Percentiles rank a stretch among this genome's conserved stretches.
Conservation (phyloP, 1,140 invertebrate species). For the Magallana ariakensis region DNA sequence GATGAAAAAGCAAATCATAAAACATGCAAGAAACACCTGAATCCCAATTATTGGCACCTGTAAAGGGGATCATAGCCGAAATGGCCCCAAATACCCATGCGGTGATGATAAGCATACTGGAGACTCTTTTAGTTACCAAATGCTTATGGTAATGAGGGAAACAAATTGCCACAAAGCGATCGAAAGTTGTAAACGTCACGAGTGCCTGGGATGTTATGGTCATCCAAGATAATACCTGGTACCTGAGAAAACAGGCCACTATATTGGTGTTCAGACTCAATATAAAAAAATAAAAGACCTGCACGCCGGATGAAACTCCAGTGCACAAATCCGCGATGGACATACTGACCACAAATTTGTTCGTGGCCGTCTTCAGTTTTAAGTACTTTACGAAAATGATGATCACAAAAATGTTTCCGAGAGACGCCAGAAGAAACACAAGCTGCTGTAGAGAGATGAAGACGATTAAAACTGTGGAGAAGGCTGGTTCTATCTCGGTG, state of each 20-base stretch:
- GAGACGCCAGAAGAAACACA: conserved; percentile 52
- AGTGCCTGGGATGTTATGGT: conserved; percentile 53
- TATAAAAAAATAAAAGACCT: conserved; percentile 56
- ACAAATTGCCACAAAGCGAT: conserved; percentile 60
- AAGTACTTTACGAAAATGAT: conserved; percentile 54
- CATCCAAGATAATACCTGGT: conserved; percentile 48
- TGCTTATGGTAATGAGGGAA: conserved; percentile 49
- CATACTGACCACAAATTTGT: conserved; percentile 59
- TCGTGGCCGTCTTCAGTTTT: conserved; percentile 49
- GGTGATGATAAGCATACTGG: conserved; percentile 33
- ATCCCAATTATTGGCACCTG: conserved; percentile 54
- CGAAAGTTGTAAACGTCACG: conserved; percentile 56
- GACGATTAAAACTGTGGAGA: conserved; percentile 40
- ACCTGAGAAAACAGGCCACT: conserved; percentile 51
- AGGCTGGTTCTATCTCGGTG: background rate
- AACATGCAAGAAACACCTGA: conserved; percentile 28
- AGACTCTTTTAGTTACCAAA: conserved; percentile 43
- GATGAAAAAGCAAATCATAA: conserved; percentile 43
- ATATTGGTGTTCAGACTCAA: conserved; percentile 35
- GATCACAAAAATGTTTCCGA: conserved; percentile 58
- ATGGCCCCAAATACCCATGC: conserved; percentile 47
- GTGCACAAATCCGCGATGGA: conserved; percentile 59
- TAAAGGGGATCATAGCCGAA: conserved; percentile 40
- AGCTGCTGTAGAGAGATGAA: conserved; percentile 55
- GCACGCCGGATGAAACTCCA: conserved; percentile 47